phyloP scores from a whole-genome alignment of 2,113 vertebrate species.

The Rhinolophus sinicus region DNA sequence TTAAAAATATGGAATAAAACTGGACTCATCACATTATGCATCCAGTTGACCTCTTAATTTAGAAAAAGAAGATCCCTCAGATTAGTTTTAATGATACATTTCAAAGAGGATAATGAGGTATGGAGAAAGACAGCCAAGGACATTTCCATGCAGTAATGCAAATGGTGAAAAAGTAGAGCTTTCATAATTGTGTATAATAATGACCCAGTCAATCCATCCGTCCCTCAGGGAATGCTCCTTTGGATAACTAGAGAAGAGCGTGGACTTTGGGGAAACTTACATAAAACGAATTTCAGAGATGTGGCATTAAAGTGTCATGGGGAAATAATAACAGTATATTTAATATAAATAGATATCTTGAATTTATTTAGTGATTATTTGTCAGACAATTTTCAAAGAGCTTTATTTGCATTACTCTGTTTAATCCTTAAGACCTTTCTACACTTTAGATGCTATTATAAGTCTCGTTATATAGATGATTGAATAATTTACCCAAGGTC shows the following conservation, averaged over 20 bases:
- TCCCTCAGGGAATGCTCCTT: not conserved
- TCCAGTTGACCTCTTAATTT: not conserved
- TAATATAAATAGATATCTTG: no score
- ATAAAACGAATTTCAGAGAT: not conserved
- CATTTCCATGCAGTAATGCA: not conserved
- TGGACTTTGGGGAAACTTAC: not conserved
- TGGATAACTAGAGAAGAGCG: no score
- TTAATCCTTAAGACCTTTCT: not conserved
- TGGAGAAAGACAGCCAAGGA: not conserved
- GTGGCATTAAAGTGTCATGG: not conserved
- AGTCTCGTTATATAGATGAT: not conserved
- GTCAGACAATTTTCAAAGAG: not conserved
- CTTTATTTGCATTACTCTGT: not conserved
- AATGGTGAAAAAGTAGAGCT: not conserved
- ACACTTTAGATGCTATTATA: not conserved
- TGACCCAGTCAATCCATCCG: not conserved
- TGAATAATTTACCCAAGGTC: not conserved
- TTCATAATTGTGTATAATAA: not conserved
- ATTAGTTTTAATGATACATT: not conserved
- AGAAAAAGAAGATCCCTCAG: not conserved
- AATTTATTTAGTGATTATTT: not conserved
- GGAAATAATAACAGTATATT: not conserved
- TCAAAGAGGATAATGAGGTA: not conserved
- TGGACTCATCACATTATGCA: not conserved
- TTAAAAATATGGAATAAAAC: not conserved